Base-by-base conservation (phyloP, 2,797 vertebrate genomes). In the Oreonectes daqikongensis region DNA sequence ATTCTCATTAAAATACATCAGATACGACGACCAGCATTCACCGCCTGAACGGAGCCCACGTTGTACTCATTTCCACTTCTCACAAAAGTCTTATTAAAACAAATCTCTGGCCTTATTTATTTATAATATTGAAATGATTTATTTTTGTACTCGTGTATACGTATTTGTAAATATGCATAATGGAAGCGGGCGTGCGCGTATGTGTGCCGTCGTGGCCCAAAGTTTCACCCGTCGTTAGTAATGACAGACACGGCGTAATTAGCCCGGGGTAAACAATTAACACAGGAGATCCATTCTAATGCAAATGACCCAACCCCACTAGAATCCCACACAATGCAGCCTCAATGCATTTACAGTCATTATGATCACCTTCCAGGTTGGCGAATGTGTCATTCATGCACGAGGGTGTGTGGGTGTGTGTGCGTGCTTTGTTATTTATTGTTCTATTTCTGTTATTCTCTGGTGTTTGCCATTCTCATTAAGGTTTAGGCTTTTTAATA, bases 201-300 rank as follows among this genome's bases (percentile, higher is more conserved):
- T 50, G 35, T 72, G 61, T n/a, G 46, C 67, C 52, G 70, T 38
- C 61, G 18, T 65, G 65, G 71, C 61, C 76, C 44, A 72, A 75
- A 75, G 38, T 69, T 69, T 77, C 77, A 57, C 5, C 66, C 53
- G 46, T 57, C 53, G 67, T 68, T 77, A 74, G 81, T 89, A 89
- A 89, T 90, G 87, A 91, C 87, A 86, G 87, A 69, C 85, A 38
- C 79, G 73, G 79, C 86, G 88, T 92, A 93, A 93, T 93, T 92
- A 92, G 88, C 87, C 86, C 75, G 46, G 84, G 83, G 88, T 89
- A 90, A 92, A 92, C 90, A 92, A 92, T 92, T 92, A 92, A 87
- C 87, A 86, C 84, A 83, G 82, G 69, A 80, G 75, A 87, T 81
- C 80, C 83, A 88, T 87, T 90, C 87, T 84, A 87, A 90, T 91